Percentiles rank a stretch among this genome's conserved stretches.
phyloP scores from a whole-genome alignment of 2,888 invertebrate species.

The Orthosia gracilis region DNA sequence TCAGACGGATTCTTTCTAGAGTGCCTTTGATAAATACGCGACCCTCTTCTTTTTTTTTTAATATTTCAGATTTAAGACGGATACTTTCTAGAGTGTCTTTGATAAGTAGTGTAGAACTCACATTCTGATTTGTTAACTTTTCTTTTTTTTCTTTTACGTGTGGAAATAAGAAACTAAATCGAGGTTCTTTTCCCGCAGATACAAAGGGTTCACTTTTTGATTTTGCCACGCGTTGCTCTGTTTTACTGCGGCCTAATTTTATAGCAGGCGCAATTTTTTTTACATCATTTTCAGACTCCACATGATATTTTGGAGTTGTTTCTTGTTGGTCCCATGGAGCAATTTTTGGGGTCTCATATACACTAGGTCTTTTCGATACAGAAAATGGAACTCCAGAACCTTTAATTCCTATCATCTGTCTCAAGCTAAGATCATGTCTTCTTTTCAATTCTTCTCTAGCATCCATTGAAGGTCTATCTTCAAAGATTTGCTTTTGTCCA shows the following conservation, averaged over 20 bases:
- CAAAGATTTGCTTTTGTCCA: constrained; percentile 1
- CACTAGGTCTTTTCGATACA: constrained; percentile 3
- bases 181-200: background rate
- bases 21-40: constrained; percentile 76
- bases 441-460: constrained; percentile 29
- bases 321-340: constrained; percentile 28
- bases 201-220: background rate
- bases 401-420: constrained; percentile 24
- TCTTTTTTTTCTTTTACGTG: constrained; percentile 52
- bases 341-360: constrained; percentile 32
- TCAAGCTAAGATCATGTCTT: constrained; percentile 38
- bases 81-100: constrained; percentile 72
- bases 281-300: background rate
- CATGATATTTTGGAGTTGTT: background rate
- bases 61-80: constrained; percentile 10
- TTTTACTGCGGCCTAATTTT: constrained; percentile 1
- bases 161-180: constrained; percentile 76
- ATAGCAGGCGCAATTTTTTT: background rate
- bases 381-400: background rate
- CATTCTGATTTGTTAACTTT: constrained; percentile 40
- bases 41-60: constrained; percentile 35
- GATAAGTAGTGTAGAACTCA: constrained; percentile 79
- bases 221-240: background rate
- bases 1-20: constrained; percentile 61
- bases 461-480: constrained; percentile 21